These are phyloP conservation scores for Macropodus opercularis DNA, from an alignment of 2,797 vertebrate genomes.

Conservation along the genomic window DNA sequence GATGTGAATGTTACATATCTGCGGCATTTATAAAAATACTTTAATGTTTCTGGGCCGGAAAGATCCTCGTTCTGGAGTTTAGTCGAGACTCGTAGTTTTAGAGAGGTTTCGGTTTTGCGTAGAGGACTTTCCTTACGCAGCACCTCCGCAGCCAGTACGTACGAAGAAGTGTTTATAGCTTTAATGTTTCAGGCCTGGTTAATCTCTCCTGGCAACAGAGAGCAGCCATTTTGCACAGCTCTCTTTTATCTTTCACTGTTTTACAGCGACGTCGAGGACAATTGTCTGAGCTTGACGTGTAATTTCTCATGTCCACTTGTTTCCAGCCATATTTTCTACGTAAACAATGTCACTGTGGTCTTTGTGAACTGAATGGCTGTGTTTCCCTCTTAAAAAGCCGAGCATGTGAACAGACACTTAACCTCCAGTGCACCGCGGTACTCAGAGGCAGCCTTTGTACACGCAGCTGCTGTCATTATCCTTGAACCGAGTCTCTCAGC, in stretches of 20 bases:
- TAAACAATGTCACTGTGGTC: constrained; percentile 28
- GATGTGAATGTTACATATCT: too few species aligned
- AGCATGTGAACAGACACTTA: constrained; percentile 57
- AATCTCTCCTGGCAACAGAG: constrained; percentile 21
- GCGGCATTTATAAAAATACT: too few species aligned
- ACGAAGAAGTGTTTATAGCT: not conserved
- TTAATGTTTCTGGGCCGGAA: too few species aligned
- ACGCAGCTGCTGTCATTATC: constrained; percentile 50
- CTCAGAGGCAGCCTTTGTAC: constrained; percentile 39
- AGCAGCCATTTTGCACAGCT: not conserved
- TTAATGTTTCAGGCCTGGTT: not conserved
- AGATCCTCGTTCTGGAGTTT: too few species aligned
- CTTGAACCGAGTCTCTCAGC: constrained; percentile 39
- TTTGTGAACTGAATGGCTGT: constrained; percentile 18
- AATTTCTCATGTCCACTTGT: constrained; percentile 27
- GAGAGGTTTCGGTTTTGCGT: too few species aligned
- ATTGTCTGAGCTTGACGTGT: constrained; percentile 45
- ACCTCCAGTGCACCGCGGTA: constrained; percentile 38
- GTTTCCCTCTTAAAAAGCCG: constrained; percentile 34
- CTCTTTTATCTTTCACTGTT: constrained; percentile 17
- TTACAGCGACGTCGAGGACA: constrained; percentile 28
- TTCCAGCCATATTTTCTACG: constrained; percentile 13
- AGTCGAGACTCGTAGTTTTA: too few species aligned
- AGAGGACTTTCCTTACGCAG: too few species aligned
- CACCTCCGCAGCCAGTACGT: not conserved